A percentile compares a stretch with the other conserved stretches of the same genome.
phyloP scores from a whole-genome alignment of 2,113 vertebrate species.

The Nymphicus hollandicus region DNA sequence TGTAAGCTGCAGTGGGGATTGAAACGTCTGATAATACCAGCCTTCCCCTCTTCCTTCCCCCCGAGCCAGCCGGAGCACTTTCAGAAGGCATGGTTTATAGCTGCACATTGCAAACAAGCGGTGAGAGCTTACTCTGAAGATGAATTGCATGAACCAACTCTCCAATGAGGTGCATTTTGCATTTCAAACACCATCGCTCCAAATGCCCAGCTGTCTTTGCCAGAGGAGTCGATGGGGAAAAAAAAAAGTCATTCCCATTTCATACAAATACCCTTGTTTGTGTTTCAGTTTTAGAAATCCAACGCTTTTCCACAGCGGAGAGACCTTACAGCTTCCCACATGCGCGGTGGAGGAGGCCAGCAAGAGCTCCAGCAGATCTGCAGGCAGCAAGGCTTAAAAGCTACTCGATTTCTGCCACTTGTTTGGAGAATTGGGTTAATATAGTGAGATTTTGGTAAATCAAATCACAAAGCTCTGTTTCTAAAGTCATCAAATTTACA shows the following conservation, averaged over 20 bases:
- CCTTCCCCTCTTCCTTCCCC: background rate
- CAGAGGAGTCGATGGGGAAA: background rate
- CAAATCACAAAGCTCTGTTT: background rate
- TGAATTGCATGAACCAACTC: background rate
- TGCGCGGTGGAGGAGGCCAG: background rate
- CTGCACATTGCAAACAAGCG: background rate
- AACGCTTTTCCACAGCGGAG: rapidly evolving
- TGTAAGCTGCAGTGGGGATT: constrained; percentile 5
- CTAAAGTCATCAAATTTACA: background rate
- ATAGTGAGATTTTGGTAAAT: background rate
- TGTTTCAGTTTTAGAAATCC: background rate
- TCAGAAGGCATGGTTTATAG: background rate
- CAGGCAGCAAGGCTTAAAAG: background rate
- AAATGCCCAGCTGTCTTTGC: constrained; percentile 46
- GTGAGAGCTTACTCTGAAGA: background rate
- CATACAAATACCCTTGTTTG: background rate
- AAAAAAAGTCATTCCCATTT: background rate
- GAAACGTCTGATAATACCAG: background rate
- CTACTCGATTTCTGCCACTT: background rate
- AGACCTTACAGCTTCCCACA: background rate
- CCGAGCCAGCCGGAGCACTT: background rate
- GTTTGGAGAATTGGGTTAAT: background rate
- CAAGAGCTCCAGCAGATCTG: background rate
- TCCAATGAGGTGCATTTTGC: constrained; percentile 16
- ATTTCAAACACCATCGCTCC: constrained; percentile 23